Base-by-base conservation (phyloP, 1,140 invertebrate species). In the Aradophagus sp. region DNA sequence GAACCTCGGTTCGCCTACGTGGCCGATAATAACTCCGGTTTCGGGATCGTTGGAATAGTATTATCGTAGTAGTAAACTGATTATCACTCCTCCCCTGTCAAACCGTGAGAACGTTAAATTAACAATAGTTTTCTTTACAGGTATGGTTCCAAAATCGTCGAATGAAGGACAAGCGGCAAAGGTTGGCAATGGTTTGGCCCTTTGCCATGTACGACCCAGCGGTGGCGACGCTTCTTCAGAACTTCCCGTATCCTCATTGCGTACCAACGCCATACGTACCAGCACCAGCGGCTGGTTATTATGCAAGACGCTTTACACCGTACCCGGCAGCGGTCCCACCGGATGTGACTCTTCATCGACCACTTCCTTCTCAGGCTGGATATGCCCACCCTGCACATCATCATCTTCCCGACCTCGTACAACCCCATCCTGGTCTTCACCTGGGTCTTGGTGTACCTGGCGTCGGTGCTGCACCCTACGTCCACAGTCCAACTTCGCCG, bases 101-200 rank as follows among this genome's bases (percentile, higher is more conserved):
- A 23, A 23, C 8, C 8, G 20, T 23, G 20, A 23, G 20, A 23
- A 23, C 20, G 8, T 4, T 23, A 4, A 23, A 5, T 23, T 23
- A 23, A 23, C 20, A 8, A 6, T 36, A 19, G 31, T n/a, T 17
- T 36, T 53, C 17, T 19, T 75, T 76, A 1, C 87, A 97, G 95
- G 96, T 99, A 2, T 99, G 97, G 97, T 99, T 99, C 80, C 97
- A 99, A 89, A 99, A 99, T 77, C 89, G 97, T 8, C 88, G 97
- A n/a, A 99, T 99, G 97, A 99, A 99, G 80, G 96, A 99, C 86
- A 99, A 99, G 76, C 88, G 97, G 0, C 97, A 99, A 80, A 85
- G 95, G 5, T 92, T 98, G 84, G 94, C 96, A 0, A 89, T 98
- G 39, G 91, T 94, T 0, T 98, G 97, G 97, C 96, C 97, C 0